phyloP scores from a whole-genome alignment of 2,888 invertebrate genomes.

The Melanargia galathea region DNA sequence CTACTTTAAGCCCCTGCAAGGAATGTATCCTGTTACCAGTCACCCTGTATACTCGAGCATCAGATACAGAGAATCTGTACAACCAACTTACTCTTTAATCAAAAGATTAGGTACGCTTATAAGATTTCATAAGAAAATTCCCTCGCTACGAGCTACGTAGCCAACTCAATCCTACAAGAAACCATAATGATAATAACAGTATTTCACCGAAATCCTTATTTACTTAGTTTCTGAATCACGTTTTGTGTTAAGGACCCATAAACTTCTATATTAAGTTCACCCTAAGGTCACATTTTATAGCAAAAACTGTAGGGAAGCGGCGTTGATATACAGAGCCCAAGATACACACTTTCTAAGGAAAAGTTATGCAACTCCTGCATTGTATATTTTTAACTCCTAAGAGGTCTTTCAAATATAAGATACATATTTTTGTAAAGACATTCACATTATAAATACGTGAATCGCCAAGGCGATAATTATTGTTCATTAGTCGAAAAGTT shows the following conservation, averaged over 20 bases:
- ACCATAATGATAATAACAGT: slow-evolving; percentile 20
- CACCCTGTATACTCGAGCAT: no score
- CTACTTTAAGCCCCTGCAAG: no score
- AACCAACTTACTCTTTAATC: no score
- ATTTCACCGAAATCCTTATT: slow-evolving; percentile 27
- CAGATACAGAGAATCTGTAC: no score
- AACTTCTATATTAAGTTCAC: slow-evolving; percentile 36
- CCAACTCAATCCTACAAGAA: slow-evolving; percentile 10
- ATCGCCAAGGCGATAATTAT: no score
- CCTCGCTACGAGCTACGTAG: no score
- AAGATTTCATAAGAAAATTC: not conserved
- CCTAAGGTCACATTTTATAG: slow-evolving; percentile 36
- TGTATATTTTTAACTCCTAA: no score
- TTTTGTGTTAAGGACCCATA: slow-evolving; percentile 35
- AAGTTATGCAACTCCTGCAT: not conserved
- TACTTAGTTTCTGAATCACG: slow-evolving; percentile 36
- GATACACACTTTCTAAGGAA: slow-evolving; percentile 15
- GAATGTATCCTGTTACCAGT: no score
- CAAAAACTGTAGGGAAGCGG: slow-evolving; percentile 27
- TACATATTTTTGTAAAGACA: no score
- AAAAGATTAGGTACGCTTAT: not conserved
- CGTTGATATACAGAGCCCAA: not conserved
- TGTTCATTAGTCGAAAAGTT: no score
- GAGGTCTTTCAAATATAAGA: no score
- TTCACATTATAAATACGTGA: no score